These are phyloP conservation scores for Synergus itoensis DNA, from an alignment of 2,888 invertebrate species.

Conservation along the genomic window DNA sequence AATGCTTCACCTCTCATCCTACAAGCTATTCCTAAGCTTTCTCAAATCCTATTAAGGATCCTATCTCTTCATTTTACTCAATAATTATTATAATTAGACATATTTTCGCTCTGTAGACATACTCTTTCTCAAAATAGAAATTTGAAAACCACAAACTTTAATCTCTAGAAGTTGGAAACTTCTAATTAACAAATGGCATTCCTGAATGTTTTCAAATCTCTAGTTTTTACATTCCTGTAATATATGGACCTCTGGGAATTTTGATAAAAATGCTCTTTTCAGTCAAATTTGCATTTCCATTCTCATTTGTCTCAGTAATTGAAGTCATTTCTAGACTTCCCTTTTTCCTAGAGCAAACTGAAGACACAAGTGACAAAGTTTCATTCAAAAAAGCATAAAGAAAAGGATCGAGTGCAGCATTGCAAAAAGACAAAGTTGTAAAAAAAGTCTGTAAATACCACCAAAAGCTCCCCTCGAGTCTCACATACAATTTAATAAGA, in stretches of 20 bases:
- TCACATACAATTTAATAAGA: conserved; percentile 77
- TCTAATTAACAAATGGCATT: too few species aligned
- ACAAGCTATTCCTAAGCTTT: too few species aligned
- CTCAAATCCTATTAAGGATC: conserved; percentile 4
- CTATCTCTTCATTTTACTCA: too few species aligned
- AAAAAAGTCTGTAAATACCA: conserved; percentile 80
- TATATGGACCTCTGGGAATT: conserved; percentile 58
- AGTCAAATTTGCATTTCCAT: background rate
- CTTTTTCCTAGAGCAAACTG: conserved; percentile 46
- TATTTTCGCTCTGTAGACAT: too few species aligned
- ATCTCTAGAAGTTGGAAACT: too few species aligned
- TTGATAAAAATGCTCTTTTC: conserved; percentile 39
- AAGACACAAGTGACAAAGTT: conserved; percentile 67
- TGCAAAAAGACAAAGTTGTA: conserved; percentile 79
- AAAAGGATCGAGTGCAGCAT: conserved; percentile 81
- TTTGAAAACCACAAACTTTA: too few species aligned
- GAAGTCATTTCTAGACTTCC: conserved; percentile 36
- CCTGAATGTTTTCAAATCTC: too few species aligned
- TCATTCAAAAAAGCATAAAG: conserved; percentile 82
- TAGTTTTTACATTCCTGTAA: conserved; percentile 1
- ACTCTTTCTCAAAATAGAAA: too few species aligned
- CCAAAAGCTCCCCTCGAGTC: conserved; percentile 65
- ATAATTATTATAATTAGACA: too few species aligned
- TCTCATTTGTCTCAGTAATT: conserved; percentile 19
- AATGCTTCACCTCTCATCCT: background rate